Evolutionary conservation across 2,888 invertebrate species (phyloP), one percentile per base, ranked within the genome.

Genomic region (Ophion ventricosus): DNA sequence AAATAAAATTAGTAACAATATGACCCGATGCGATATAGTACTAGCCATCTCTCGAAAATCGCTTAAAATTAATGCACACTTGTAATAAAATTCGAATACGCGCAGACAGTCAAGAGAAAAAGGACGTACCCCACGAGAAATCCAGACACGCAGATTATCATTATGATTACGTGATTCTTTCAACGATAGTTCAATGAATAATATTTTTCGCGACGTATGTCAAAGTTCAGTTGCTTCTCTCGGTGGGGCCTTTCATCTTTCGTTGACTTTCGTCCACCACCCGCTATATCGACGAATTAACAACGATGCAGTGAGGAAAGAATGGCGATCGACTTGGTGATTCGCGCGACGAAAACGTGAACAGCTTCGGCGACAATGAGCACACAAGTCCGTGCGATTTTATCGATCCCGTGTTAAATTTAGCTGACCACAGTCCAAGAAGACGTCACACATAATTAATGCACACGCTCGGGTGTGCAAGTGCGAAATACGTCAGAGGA

Each of bases 131-230:
- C 93, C 88, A 91, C 91, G 88, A 93, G 87, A 87, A 93, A 93
- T 88, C 93, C 93, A 70, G 93, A 92, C 78, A 93, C 90, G 87
- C 92, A 93, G 88, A 93, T 92, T 87, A 93, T 92, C 93, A 93
- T 93, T 67, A 49, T 88, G 88, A 49, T 70, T 59, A 26, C 43
- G 5, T 61, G 61, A 26, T 57, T 1, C 23, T 20, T 56, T 56
- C 25, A 2, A 57, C n/a, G 23, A 20, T 10, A 40, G 4, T 23
- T 43, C n/a, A 11, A 67, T 5, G n/a, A 67, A 11, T 8, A 49
- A 25, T 20, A 23, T 23, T 67, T 11, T 14, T 20, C 63, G 17
- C 7, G 2, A 29, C 49, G 17, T 14, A 49, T 49, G 49, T 49
- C 49, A 49, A 17, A 49, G 17, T 17, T 49, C 17, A 49, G 14